Base-by-base conservation (phyloP, 2,797 vertebrate species). In the Cercopithecus hamlyni region DNA sequence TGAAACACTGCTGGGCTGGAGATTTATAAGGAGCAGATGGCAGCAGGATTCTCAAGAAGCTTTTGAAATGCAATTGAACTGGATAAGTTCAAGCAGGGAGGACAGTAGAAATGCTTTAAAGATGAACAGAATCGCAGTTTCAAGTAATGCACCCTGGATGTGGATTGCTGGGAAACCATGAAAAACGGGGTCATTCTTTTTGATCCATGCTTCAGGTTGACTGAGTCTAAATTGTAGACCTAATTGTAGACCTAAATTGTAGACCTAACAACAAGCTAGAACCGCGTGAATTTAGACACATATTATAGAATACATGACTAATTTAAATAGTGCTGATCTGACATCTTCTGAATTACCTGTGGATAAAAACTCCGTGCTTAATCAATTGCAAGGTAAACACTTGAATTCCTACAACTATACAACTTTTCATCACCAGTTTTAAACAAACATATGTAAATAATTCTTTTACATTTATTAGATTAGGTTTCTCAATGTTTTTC, bases 11-110 rank as follows among this genome's bases (percentile, higher is more conserved):
- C 77, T 88, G 87, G 36, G 57, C n/a, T 96, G 64, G 77, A 96
- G 86, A 88, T 79, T 77, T 80, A 58, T 88, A 70, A 88, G 96
- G 84, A 95, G 50, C 14, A 58, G 45, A 88, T 70, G 85, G 57
- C 76, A 72, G 39, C 58, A 95, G 92, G 92, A 85, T 72, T 82
- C 90, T 97, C 76, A 86, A 93, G 86, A 61, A 97, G 64, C n/a
- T 85, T 94, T 82, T 80, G 89, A 85, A 82, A 36, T 36, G 75
- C 48, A 95, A 79, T 86, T 57, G 27, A 97, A 89, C 67, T 93
- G 33, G 48, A 33, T 79, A 87, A 82, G 55, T 93, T 97, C 96
- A 92, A 92, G 92, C 76, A 93, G 88, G 27, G 76, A 92, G 7
- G n/a, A n/a, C 88, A 77, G 89, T 84, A 89, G 52, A 91, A 88